Percentiles rank a stretch among this genome's conserved stretches.
Evolutionary conservation across 2,113 vertebrate genomes (phyloP).

Genomic region (Craseonycteris thonglongyai): DNA sequence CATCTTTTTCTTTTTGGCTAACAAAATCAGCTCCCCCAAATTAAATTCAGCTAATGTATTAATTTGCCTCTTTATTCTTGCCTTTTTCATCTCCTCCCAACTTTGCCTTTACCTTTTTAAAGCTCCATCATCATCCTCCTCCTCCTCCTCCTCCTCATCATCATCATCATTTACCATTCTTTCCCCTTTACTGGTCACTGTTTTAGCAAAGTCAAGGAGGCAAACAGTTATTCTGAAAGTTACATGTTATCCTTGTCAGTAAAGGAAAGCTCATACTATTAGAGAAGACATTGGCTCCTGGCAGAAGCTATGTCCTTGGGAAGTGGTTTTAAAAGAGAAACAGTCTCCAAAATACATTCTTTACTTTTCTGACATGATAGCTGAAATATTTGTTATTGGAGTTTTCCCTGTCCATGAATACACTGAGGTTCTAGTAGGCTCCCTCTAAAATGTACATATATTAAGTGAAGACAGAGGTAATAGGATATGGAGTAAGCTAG

Average conservation of each 20-base stretch:
- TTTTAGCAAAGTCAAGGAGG: constrained; percentile 20
- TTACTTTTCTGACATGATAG: neutral
- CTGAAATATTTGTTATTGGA: neutral
- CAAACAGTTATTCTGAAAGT: constrained; percentile 33
- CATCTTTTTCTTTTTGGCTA: neutral
- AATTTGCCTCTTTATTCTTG: neutral
- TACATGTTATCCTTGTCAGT: neutral
- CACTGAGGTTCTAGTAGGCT: neutral
- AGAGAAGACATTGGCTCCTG: neutral
- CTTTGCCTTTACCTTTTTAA: neutral
- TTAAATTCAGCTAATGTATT: neutral
- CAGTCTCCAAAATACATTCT: neutral
- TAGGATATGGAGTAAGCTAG: neutral
- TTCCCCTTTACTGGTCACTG: neutral
- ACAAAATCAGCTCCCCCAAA: neutral
- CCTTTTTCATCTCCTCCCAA: neutral
- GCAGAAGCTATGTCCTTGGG: neutral
- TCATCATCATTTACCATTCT: neutral
- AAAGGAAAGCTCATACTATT: neutral
- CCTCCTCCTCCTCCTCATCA: too few relatives aligned
- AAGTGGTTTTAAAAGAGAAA: neutral
- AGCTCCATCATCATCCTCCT: neutral
- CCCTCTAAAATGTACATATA: neutral
- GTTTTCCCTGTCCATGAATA: neutral
- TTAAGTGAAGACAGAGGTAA: neutral